These are phyloP conservation scores for Mallotus villosus DNA, from an alignment of 2,797 vertebrate genomes.

Conservation along the genomic window DNA sequence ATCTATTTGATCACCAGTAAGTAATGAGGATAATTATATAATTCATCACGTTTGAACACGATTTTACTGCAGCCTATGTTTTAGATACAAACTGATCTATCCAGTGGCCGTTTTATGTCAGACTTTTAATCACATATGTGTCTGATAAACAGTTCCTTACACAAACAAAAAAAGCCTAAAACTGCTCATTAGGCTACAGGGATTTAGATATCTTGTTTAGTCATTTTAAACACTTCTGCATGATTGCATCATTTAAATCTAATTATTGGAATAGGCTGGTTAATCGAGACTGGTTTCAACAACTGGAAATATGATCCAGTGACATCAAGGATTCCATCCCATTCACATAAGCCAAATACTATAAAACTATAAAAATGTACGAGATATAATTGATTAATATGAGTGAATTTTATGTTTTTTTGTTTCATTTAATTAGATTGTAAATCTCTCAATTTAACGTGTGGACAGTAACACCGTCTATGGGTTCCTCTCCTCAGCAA, in stretches of 20 bases:
- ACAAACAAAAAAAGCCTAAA: not conserved
- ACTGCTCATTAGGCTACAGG: not conserved
- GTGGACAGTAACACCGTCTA: too few relatives aligned
- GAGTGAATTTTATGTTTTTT: too few relatives aligned
- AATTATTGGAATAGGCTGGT: not conserved
- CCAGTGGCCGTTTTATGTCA: not conserved
- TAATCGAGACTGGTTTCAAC: too few relatives aligned
- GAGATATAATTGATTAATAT: too few relatives aligned
- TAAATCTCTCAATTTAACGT: too few relatives aligned
- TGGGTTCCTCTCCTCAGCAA: too few relatives aligned
- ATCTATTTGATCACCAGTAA: conserved; percentile 32
- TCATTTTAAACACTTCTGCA: not conserved
- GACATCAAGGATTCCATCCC: too few relatives aligned
- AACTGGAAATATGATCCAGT: too few relatives aligned
- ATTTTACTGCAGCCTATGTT: not conserved
- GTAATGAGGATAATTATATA: conserved; percentile 36
- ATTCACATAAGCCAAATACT: too few relatives aligned
- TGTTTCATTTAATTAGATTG: too few relatives aligned
- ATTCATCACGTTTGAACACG: not conserved
- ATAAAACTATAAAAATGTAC: too few relatives aligned
- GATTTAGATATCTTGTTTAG: not conserved
- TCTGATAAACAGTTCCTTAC: not conserved
- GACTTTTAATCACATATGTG: not conserved
- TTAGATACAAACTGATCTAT: too few relatives aligned
- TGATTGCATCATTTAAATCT: not conserved